Percentiles rank a stretch among this genome's conserved stretches.
Evolutionary conservation across 2,113 vertebrate genomes (phyloP).

Genomic region (Pseudorectes ferrugineus): DNA sequence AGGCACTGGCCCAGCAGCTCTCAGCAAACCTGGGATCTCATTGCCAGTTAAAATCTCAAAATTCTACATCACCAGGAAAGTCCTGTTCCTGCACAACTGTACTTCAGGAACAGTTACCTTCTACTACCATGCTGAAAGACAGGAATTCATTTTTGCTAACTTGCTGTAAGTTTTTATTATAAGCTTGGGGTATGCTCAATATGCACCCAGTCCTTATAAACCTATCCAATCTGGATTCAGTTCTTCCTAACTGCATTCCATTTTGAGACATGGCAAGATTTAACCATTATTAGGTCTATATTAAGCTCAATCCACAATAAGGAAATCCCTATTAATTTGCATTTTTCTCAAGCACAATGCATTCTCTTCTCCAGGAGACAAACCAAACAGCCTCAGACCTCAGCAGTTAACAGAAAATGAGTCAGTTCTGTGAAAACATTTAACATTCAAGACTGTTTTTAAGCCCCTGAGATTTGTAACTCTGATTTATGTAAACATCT

Average conservation of each 20-base stretch:
- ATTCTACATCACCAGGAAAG: background rate
- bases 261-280: background rate
- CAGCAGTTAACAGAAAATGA: background rate
- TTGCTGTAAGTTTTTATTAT: background rate
- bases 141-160: background rate
- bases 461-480: background rate
- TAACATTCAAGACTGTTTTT: background rate
- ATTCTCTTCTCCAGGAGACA: background rate
- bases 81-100: background rate
- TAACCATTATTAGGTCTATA: background rate
- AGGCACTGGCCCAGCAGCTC: background rate
- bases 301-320: background rate
- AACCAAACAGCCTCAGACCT: background rate
- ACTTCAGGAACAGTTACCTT: background rate
- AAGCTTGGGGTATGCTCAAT: background rate
- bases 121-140: background rate
- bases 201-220: background rate
- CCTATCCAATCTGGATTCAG: background rate
- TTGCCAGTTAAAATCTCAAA: background rate
- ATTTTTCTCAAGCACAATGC: background rate
- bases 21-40: background rate
- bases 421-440: background rate
- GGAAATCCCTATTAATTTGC: background rate
- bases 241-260: background rate
- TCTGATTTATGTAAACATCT: background rate